Conservation (phyloP, 2,797 vertebrate genomes). For the Semotilus atromaculatus region DNA sequence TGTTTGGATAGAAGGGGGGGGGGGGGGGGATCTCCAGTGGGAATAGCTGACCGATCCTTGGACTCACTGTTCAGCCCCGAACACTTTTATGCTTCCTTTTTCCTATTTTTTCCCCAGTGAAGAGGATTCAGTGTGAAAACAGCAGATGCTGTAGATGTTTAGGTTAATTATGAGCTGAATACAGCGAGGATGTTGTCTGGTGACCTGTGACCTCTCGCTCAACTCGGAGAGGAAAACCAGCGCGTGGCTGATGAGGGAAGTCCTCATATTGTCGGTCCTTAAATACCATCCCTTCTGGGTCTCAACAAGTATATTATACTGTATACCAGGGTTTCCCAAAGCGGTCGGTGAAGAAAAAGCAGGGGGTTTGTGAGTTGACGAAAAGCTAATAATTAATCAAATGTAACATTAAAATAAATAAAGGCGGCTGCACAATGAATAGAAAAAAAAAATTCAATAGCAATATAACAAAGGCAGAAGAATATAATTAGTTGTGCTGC, state of each 20-base stretch:
- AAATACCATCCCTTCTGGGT: slow-evolving; percentile 31
- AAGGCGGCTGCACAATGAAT: not conserved
- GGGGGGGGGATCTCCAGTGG: slow-evolving; percentile 37
- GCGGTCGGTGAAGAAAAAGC: not conserved
- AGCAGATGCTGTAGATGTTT: slow-evolving; percentile 79
- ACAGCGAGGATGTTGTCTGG: slow-evolving; percentile 80
- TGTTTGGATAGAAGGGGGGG: slow-evolving; percentile 61
- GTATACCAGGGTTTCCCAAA: not conserved
- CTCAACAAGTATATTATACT: slow-evolving; percentile 17
- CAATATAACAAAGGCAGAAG: not conserved
- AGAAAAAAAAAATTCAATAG: too few relatives aligned
- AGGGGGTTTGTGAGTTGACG: not conserved
- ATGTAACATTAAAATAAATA: not conserved
- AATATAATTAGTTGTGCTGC: too few relatives aligned
- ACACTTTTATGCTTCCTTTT: slow-evolving; percentile 84
- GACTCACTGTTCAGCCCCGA: slow-evolving; percentile 47
- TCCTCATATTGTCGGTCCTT: slow-evolving; percentile 28
- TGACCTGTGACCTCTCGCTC: slow-evolving; percentile 76
- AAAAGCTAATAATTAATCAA: not conserved
- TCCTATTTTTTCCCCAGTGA: slow-evolving; percentile 71
- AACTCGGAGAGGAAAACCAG: slow-evolving; percentile 78
- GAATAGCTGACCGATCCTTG: slow-evolving; percentile 32
- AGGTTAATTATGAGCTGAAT: slow-evolving; percentile 91
- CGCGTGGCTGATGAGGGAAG: slow-evolving; percentile 69
- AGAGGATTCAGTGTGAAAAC: slow-evolving; percentile 81